These are phyloP conservation scores for Gymnoscopelus braueri DNA, from an alignment of 2,797 vertebrate genomes.

Conservation along the genomic window DNA sequence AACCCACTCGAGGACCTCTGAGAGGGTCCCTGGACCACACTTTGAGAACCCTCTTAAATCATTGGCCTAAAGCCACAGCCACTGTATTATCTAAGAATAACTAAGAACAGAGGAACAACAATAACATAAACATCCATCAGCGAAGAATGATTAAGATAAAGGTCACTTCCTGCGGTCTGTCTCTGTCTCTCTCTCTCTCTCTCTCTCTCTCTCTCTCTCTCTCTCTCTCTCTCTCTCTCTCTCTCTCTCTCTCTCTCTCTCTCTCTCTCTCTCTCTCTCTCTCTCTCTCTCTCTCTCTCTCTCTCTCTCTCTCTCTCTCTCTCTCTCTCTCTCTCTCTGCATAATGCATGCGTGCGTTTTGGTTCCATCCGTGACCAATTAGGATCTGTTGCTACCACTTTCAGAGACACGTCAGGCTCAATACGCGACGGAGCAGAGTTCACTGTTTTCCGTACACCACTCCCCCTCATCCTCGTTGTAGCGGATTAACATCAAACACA, in stretches of 20 bases:
- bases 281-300: slow-evolving; percentile 20
- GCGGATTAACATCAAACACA: slow-evolving; percentile 74
- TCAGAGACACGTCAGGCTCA: slow-evolving; percentile 59
- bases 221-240: no score
- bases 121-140: slow-evolving; percentile 12
- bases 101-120: slow-evolving; percentile 7
- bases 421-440: slow-evolving; percentile 35
- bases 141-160: slow-evolving; percentile 20
- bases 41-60: no score
- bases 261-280: slow-evolving; percentile 14
- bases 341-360: slow-evolving; percentile 39
- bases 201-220: slow-evolving; percentile 8
- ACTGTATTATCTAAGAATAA: no score
- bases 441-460: slow-evolving; percentile 49
- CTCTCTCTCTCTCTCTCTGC: no score
- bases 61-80: no score
- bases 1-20: no score
- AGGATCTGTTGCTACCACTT: slow-evolving; percentile 43
- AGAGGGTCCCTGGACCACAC: no score
- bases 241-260: slow-evolving; percentile 4
- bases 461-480: slow-evolving; percentile 56
- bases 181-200: slow-evolving; percentile 14
- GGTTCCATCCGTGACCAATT: slow-evolving; percentile 48
- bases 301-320: slow-evolving; percentile 8
- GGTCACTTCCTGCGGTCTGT: slow-evolving; percentile 15